Base-by-base conservation (phyloP, 2,113 vertebrate genomes). In the Phrynosoma blainvillii region DNA sequence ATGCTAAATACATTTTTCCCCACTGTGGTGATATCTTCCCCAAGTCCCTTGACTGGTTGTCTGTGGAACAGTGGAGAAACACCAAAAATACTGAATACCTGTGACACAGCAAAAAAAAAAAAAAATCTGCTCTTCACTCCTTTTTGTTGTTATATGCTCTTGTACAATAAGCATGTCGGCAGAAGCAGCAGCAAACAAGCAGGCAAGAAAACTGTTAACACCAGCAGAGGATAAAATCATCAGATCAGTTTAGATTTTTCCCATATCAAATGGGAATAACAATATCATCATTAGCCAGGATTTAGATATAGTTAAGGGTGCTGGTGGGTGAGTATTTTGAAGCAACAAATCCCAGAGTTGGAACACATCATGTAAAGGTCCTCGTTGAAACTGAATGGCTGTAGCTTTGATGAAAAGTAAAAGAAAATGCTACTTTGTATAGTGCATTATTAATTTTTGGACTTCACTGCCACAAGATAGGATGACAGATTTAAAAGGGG, bases 1-100 rank as follows among this genome's bases (percentile, higher is more conserved):
- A 47, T 52, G 9, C 82, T 80, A 68, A 90, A 84, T 52, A 84
- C 4, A 84, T 18, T 92, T 79, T 92, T 30, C 65, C 68, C 5
- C 12, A 3, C 62, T 54, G 14, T 36, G 36, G 83, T 16, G 1
- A 81, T 82, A 40, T 70, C 84, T 71, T 21, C 82, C 68, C 10
- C 9, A 82, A 82, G 66, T 90, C 75, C 71, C 47, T 86, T 42
- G 81, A 18, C 6, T 40, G 6, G 4, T 27, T 25, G 14, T 68
- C 65, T 75, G 65, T 56, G 21, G 23, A 88, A 85, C 59, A 84
- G 36, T 9, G 30, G 18, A 84, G 25, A 84, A 83, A 62, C 5
- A 65, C 36, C 76, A 85, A 94, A 89, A 70, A 70, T 70, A 70
- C 66, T 86, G 6, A 79, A 68, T 54, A 32, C 21, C 47, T 79